Percentiles rank a stretch among this genome's conserved stretches.
Evolutionary conservation across 2,888 invertebrate species (phyloP).

Genomic region (Neocrepidodera transversa): DNA sequence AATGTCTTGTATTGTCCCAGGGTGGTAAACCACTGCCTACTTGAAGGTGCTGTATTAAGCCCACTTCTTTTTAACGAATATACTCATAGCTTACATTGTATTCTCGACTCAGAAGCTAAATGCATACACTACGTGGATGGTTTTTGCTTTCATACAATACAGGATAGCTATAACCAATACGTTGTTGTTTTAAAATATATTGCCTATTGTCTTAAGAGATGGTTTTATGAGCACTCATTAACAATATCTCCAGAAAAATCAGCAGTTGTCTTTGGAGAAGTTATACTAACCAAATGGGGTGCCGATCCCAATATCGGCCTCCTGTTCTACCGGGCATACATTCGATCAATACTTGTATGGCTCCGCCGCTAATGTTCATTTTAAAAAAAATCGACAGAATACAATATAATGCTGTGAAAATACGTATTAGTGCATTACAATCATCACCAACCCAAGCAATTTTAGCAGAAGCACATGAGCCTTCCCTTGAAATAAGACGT

Average conservation of each 20-base stretch:
- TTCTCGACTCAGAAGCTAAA: background rate
- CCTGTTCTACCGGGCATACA: background rate
- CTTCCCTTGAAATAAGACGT: background rate
- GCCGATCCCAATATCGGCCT: background rate
- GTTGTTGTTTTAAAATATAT: background rate
- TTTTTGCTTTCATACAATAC: background rate
- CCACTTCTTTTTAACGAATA: background rate
- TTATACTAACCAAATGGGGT: background rate
- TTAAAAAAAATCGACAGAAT: background rate
- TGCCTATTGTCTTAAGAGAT: background rate
- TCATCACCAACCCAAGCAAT: background rate
- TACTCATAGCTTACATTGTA: background rate
- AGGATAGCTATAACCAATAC: background rate
- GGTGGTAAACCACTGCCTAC: background rate
- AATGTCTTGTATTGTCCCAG: constrained; percentile 10
- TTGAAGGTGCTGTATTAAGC: background rate
- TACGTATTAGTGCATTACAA: background rate
- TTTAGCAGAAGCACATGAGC: too few species aligned
- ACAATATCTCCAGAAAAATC: too few species aligned
- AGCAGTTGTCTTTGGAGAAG: too few species aligned
- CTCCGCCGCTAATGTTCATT: background rate
- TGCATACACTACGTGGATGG: background rate
- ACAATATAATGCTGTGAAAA: background rate
- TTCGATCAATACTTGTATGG: background rate
- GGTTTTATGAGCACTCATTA: too few species aligned